Conservation (phyloP, 2,888 invertebrate species). For the Bruchidius siliquastri region DNA sequence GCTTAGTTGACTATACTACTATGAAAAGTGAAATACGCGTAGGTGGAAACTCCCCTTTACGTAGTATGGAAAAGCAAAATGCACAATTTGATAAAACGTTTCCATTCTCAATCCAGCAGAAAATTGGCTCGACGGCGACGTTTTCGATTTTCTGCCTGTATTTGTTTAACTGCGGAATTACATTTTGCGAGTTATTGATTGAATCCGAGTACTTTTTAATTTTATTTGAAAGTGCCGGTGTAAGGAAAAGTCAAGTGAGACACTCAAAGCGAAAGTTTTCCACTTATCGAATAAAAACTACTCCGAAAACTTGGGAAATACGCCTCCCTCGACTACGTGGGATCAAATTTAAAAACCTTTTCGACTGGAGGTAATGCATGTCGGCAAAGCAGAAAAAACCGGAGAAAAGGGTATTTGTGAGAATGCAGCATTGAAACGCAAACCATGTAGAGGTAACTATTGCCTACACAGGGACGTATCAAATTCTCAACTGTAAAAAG, state of each 20-base stretch:
- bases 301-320: conserved; percentile 1
- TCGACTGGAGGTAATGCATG: not conserved
- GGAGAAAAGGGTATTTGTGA: not conserved
- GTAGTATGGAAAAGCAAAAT: not conserved
- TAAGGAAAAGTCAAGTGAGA: conserved; percentile 14
- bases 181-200: conserved; percentile 11
- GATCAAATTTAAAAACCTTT: not conserved
- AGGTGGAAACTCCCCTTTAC: not conserved
- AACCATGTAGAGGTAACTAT: not conserved
- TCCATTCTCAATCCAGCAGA: not conserved
- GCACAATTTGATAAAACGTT: not conserved
- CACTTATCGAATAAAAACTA: conserved; percentile 28
- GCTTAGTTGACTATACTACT: no score
- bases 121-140: not conserved
- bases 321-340: not conserved
- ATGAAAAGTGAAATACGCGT: not conserved
- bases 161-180: conserved; percentile 14
- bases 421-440: not conserved
- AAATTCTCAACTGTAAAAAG: not conserved
- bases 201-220: conserved; percentile 11
- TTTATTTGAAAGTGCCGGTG: conserved; percentile 12
- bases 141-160: not conserved
- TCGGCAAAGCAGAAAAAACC: not conserved
- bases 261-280: conserved; percentile 25
- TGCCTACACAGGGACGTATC: not conserved